Base-by-base conservation (phyloP, 2,888 invertebrate species). In the Ormyrus thymus region DNA sequence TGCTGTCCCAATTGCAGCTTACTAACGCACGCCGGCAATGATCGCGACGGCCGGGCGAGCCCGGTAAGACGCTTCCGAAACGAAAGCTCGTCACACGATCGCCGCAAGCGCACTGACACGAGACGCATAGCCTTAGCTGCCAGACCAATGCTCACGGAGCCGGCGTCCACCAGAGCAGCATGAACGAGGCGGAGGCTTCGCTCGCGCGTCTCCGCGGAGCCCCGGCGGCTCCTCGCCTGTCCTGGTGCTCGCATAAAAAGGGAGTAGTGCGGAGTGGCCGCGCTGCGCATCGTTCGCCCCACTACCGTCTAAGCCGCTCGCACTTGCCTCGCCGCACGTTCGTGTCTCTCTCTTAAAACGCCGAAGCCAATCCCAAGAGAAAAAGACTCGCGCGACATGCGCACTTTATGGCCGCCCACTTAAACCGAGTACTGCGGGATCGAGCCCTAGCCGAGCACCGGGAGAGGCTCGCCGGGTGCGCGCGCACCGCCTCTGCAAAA, bases 211-310 rank as follows among this genome's bases (percentile, higher is more conserved):
- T 48, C 48, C 11, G 65, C 48, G 59, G 43, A 15, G 10, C 15
- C 5, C 10, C 51, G 45, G 85, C 86, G 29, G 29, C 86, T 89
- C 86, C 82, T 84, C 81, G 73, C 43, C 29, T 72, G 78, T 87
- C 81, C 85, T 89, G 86, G 58, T 86, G 43, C 84, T 87, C 88
- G 87, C 83, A 84, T 89, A 85, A 83, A 89, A 89, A 88, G 89
- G 89, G 89, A 89, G 89, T 87, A 86, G 87, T 85, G 87, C 89
- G 89, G 89, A 89, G 89, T 89, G 88, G 89, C 89, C 88, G 89
- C 88, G 89, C 86, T 88, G 89, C 89, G 89, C 89, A 89, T 88
- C 88, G 86, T 86, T 85, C 83, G 84, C 87, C 89, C 88, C 89
- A 87, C 88, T 86, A 85, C 85, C 82, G 78, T 79, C 29, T 29